Percentiles rank a stretch among this genome's conserved stretches.
Evolutionary conservation across 2,797 vertebrate species (phyloP).

Genomic region (Rhinichthys osculus): DNA sequence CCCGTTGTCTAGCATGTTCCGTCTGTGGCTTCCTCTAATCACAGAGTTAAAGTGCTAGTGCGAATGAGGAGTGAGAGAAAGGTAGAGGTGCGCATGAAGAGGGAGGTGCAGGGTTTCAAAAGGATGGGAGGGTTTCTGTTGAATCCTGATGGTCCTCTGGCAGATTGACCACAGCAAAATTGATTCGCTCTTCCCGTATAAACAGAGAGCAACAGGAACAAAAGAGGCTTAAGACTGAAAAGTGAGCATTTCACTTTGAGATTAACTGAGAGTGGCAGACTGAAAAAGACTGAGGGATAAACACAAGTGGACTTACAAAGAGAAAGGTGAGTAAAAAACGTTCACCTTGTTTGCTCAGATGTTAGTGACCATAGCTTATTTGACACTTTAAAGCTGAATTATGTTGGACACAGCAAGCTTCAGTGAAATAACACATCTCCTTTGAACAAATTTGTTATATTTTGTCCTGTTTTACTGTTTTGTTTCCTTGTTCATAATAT

Average conservation of each 20-base stretch:
- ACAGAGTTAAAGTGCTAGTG: not conserved
- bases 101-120: not conserved
- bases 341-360: not conserved
- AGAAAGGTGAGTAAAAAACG: constrained; percentile 54
- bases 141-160: constrained; percentile 53
- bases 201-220: constrained; percentile 24
- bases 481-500: not conserved
- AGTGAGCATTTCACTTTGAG: constrained; percentile 20
- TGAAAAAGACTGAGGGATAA: constrained; percentile 7
- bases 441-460: not conserved
- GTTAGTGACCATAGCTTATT: not conserved
- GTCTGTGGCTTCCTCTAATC: not conserved
- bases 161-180: constrained; percentile 48
- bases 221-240: constrained; percentile 46
- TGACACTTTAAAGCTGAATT: not conserved
- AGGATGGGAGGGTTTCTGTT: constrained; percentile 26
- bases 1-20: not conserved
- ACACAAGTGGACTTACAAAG: not conserved
- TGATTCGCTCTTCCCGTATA: constrained; percentile 52
- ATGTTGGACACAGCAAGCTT: not conserved
- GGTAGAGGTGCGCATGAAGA: not conserved
- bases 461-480: not conserved
- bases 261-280: constrained; percentile 26
- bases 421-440: not conserved
- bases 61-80: not conserved